These are phyloP conservation scores for Polydrusus pterygomalis DNA, from an alignment of 2,888 invertebrate species.

Conservation along the genomic window DNA sequence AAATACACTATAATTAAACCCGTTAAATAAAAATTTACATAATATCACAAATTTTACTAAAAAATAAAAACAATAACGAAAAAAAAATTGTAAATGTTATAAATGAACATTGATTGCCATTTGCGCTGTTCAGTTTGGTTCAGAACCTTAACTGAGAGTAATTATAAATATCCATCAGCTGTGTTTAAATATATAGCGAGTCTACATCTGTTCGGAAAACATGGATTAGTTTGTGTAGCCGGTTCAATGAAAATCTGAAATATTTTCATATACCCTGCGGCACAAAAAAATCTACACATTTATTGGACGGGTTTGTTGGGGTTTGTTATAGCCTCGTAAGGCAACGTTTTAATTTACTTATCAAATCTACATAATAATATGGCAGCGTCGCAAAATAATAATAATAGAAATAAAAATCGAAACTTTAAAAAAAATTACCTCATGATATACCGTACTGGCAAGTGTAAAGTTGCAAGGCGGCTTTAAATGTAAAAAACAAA, in stretches of 20 bases:
- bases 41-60: constrained; percentile 6
- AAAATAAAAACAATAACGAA: background rate
- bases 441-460: no score
- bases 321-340: no score
- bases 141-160: constrained; percentile 17
- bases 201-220: constrained; percentile 22
- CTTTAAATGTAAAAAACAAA: no score
- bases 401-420: no score
- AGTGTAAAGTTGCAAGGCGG: no score
- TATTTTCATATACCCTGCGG: constrained; percentile 5
- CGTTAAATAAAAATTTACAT: constrained; percentile 8
- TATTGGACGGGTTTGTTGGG: no score
- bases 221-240: constrained; percentile 4
- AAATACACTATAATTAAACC: background rate
- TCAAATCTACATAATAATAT: background rate
- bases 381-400: no score
- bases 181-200: constrained; percentile 29
- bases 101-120: constrained; percentile 7
- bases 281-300: background rate
- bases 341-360: background rate
- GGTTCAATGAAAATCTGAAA: constrained; percentile 10
- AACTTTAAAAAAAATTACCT: no score
- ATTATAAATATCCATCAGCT: constrained; percentile 46
- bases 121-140: constrained; percentile 19
- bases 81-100: background rate